Conservation (phyloP, 2,113 vertebrate species). For the Asarcornis scutulata region DNA sequence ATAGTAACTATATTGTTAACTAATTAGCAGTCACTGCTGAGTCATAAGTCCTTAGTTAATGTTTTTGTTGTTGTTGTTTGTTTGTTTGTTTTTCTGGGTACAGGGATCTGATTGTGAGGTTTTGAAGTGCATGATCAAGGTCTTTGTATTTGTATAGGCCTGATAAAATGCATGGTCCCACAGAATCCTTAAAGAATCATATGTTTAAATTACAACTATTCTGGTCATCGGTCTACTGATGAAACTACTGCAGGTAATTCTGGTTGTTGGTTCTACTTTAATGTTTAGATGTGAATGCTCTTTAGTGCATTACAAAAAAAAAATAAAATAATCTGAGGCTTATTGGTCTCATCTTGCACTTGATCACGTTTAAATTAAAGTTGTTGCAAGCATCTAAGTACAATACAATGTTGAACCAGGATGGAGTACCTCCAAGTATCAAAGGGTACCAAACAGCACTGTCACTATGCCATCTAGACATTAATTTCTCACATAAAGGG, state of each 20-base stretch:
- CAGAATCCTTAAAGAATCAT: neutral
- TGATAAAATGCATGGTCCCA: neutral
- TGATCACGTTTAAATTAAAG: neutral
- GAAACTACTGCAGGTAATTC: neutral
- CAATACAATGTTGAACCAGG: neutral
- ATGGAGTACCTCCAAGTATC: neutral
- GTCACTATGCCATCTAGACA: conserved; percentile 30
- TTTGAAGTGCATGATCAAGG: neutral
- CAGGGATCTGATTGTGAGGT: neutral
- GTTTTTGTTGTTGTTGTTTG: neutral
- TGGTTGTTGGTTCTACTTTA: neutral
- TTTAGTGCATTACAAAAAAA: neutral
- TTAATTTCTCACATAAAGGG: conserved; percentile 41
- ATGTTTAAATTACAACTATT: neutral
- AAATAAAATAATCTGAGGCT: neutral
- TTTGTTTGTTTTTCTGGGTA: neutral
- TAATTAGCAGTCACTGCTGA: neutral
- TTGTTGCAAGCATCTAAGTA: neutral
- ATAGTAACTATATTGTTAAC: neutral
- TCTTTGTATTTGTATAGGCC: neutral
- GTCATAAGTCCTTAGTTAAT: neutral
- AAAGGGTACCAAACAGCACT: neutral
- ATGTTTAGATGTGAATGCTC: neutral
- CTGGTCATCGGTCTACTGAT: neutral
- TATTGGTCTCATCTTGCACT: neutral